A percentile compares a stretch with the other conserved stretches of the same genome.
Conservation (phyloP, 2,888 invertebrate species). For the Eretmocerus hayati region DNA sequence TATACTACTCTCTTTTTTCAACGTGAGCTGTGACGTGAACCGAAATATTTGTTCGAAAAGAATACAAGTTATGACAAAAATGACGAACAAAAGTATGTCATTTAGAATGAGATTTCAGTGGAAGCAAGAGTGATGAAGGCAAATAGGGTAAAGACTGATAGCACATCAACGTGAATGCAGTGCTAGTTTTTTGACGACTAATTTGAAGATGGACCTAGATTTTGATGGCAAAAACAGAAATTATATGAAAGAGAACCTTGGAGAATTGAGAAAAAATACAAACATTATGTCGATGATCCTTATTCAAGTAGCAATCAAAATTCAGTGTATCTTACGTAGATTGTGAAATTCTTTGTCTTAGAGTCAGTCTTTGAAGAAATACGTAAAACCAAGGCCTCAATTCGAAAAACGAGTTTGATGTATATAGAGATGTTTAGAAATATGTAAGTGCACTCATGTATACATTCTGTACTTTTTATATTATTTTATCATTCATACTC, state of each 20-base stretch:
- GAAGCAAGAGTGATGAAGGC: conserved; percentile 2
- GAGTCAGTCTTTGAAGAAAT: conserved; percentile 15
- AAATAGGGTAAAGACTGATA: conserved; percentile 21
- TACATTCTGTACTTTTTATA: conserved; percentile 20
- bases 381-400: conserved; percentile 21
- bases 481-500: conserved; percentile 22
- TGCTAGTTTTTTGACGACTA: conserved; percentile 20
- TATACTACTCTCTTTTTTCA: conserved; percentile 9
- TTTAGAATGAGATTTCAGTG: neutral
- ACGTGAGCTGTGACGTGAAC: conserved; percentile 18
- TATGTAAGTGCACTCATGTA: conserved; percentile 20
- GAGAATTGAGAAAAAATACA: conserved; percentile 3
- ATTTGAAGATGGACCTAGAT: conserved; percentile 16
- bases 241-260: neutral
- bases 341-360: conserved; percentile 10
- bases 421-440: conserved; percentile 16
- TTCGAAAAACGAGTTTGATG: conserved; percentile 15
- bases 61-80: neutral
- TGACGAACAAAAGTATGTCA: neutral
- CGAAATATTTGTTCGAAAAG: conserved; percentile 12
- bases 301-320: conserved; percentile 9
- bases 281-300: conserved; percentile 13
- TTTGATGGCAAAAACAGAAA: conserved; percentile 11
- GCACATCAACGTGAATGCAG: conserved; percentile 18
- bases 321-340: conserved; percentile 3